These are phyloP conservation scores for Balaeniceps rex DNA, from an alignment of 2,113 vertebrate genomes.

Conservation along the genomic window DNA sequence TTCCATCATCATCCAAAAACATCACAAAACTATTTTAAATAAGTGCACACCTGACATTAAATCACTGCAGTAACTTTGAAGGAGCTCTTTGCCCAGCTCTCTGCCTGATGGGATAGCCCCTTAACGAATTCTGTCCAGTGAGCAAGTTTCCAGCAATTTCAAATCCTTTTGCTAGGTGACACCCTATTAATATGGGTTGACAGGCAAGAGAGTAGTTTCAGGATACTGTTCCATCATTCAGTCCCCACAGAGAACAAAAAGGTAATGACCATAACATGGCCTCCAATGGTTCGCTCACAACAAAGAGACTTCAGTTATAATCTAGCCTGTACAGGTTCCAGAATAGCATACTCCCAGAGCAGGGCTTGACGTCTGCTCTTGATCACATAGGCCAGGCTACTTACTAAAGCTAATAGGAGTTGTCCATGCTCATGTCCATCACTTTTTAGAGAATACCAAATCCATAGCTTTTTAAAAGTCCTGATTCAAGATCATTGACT, in stretches of 20 bases:
- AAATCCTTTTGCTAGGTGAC: not conserved
- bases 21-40: not conserved
- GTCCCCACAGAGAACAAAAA: not conserved
- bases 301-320: not conserved
- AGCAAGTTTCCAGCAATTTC: not conserved
- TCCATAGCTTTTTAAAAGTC: not conserved
- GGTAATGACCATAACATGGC: not conserved
- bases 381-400: not conserved
- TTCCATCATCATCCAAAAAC: not conserved
- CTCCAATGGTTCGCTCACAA: not conserved
- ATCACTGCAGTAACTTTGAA: not conserved
- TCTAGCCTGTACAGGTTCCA: not conserved
- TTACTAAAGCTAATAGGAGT: not conserved
- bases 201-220: not conserved
- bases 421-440: not conserved
- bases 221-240: not conserved
- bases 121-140: not conserved
- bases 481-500: not conserved
- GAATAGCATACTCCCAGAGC: not conserved
- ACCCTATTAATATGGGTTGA: not conserved
- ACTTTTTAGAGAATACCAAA: not conserved
- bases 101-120: not conserved
- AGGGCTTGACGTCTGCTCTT: not conserved
- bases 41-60: not conserved
- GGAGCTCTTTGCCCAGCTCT: not conserved